Conservation (phyloP, 2,888 invertebrate species). For the Willowsia nigromaculata region DNA sequence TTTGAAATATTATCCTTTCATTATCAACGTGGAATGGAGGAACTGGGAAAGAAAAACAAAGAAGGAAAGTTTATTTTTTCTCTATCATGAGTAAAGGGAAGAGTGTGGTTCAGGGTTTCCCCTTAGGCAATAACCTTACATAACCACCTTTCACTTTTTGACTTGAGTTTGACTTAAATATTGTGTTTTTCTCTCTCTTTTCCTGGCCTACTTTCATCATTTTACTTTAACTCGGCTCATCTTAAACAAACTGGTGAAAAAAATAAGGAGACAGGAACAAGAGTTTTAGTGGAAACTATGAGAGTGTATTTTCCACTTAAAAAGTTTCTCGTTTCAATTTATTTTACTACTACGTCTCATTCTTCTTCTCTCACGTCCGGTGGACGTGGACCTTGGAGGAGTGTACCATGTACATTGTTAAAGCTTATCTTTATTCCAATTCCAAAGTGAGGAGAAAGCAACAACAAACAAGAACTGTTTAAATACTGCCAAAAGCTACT, state of each 20-base stretch:
- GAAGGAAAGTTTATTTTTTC: too few species aligned
- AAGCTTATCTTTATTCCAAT: background rate
- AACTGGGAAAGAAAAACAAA: too few species aligned
- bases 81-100: too few species aligned
- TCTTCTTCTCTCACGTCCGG: background rate
- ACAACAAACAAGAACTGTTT: background rate
- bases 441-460: background rate
- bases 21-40: too few species aligned
- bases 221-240: background rate
- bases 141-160: background rate
- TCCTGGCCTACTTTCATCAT: conserved; percentile 18
- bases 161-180: background rate
- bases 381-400: background rate
- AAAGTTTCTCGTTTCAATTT: background rate
- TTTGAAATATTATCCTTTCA: too few species aligned
- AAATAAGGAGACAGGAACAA: background rate
- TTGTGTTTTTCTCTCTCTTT: background rate
- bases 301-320: conserved; percentile 2
- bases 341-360: background rate
- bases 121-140: background rate
- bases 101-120: conserved; percentile 1
- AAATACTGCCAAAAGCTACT: background rate
- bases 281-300: background rate
- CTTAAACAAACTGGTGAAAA: background rate
- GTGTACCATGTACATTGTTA: background rate